Percentiles rank a stretch among this genome's conserved stretches.
phyloP scores from a whole-genome alignment of 2,888 invertebrate species.

The Calameuta filiformis region DNA sequence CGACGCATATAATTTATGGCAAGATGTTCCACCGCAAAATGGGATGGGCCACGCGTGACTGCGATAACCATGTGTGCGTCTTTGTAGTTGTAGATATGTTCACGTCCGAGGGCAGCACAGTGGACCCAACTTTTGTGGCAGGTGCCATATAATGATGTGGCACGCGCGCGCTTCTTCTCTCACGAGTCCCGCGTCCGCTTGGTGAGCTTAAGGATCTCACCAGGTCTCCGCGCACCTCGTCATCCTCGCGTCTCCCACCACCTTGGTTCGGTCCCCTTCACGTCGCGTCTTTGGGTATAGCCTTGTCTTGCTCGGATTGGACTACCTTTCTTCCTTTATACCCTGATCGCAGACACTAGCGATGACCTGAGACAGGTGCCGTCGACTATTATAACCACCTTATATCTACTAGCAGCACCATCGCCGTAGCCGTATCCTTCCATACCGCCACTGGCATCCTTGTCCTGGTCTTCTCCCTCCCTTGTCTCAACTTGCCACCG shows the following conservation, averaged over 20 bases:
- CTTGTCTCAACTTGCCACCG: neutral
- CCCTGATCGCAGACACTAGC: slow-evolving; percentile 39
- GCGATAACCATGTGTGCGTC: neutral
- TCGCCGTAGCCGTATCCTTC: slow-evolving; percentile 13
- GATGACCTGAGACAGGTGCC: slow-evolving; percentile 41
- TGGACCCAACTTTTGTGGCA: slow-evolving; percentile 44
- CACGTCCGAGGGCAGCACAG: neutral
- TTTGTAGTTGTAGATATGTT: neutral
- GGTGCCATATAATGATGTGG: slow-evolving; percentile 49
- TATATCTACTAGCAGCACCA: slow-evolving; percentile 35
- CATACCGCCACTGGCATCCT: neutral
- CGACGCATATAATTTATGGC: neutral
- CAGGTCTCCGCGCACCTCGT: neutral
- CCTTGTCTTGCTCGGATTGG: slow-evolving; percentile 3
- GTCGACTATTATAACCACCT: slow-evolving; percentile 46
- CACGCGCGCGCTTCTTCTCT: slow-evolving; percentile 41
- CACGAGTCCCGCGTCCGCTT: neutral
- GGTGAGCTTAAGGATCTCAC: neutral
- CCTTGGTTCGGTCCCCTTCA: neutral
- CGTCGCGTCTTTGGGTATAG: neutral
- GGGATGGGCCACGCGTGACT: neutral
- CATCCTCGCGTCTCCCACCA: neutral
- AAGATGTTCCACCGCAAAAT: neutral
- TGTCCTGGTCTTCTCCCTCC: neutral
- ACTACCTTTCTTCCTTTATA: slow-evolving; percentile 24